Percentiles rank a stretch among this genome's conserved stretches.
Evolutionary conservation across 2,797 vertebrate species (phyloP).

Genomic region (Myotis daubentonii): DNA sequence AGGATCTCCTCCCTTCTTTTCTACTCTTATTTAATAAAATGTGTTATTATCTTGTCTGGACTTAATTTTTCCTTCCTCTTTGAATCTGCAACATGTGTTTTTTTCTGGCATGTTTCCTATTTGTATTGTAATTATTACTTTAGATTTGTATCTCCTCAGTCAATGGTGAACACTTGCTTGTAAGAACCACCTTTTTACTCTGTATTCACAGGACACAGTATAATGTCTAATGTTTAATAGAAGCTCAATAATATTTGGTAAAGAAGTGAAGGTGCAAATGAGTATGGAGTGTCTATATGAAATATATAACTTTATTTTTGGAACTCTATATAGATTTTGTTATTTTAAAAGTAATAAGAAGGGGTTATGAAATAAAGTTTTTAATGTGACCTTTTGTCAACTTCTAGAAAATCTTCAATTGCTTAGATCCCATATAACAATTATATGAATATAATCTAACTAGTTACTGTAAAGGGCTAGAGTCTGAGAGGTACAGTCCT

Average conservation of each 20-base stretch:
- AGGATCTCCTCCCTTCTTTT: neutral
- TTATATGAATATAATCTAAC: neutral
- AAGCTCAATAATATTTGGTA: neutral
- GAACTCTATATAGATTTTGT: neutral
- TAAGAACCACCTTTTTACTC: neutral
- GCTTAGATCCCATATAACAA: neutral
- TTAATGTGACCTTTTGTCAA: neutral
- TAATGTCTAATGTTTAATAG: neutral
- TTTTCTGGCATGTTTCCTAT: neutral
- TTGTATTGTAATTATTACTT: neutral
- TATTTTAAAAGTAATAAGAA: neutral
- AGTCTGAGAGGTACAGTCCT: neutral
- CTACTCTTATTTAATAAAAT: neutral
- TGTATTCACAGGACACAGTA: neutral
- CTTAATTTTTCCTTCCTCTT: neutral
- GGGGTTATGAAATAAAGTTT: neutral
- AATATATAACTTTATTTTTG: neutral
- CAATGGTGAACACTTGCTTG: neutral
- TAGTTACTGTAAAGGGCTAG: neutral
- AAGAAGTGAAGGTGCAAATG: neutral
- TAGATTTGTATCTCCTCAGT: neutral
- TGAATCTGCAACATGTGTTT: neutral
- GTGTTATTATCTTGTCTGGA: neutral
- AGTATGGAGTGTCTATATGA: neutral
- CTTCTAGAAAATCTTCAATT: neutral